Evolutionary conservation across 2,113 vertebrate species (phyloP), one percentile per base, ranked within the genome.

Genomic region (Camarhynchus parvulus): DNA sequence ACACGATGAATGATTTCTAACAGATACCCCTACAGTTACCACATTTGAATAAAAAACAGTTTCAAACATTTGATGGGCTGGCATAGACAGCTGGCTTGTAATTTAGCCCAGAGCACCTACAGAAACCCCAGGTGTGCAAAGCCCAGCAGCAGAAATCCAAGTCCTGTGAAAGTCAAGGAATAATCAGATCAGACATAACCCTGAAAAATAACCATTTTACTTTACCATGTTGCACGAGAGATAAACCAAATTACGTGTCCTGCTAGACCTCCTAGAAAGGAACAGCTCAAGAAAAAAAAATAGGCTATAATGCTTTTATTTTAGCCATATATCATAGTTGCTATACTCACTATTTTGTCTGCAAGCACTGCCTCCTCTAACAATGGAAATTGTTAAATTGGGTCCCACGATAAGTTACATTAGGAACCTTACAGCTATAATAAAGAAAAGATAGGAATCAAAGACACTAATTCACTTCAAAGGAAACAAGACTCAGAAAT

Each of bases 251-350:
- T 41, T 67, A 55, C 1, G 0, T 35, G 10, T 41, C n/a, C 20
- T 68, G 31, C 30, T 30, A 73, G 17, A 68, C 7, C 5, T 76
- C 25, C 30, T 41, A 31, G 39, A 87, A 94, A 76, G 37, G 18
- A 91, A 62, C 6, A 56, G 19, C 19, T 82, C 46, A 68, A 76
- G n/a, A 35, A 18, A 95, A 94, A 94, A 94, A 91, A 87, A 33
- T 1, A 83, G 33, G 15, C 12, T 50, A 73, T 56, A 53, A 6
- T 74, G 23, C 27, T 67, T 75, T 67, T 77, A 22, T 79, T 88
- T 83, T 56, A 42, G 44, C 39, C 25, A 39, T 50, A 2, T 21
- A 63, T 61, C 52, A 72, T 7, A 89, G 58, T 1, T 80, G 35
- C 16, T 66, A 19, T 9, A 62, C 37, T 77, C 47, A 61, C 19